These are phyloP conservation scores for Stylophora pistillata DNA, from an alignment of 64 coral and sea anemone genomes.

Conservation along the genomic window DNA sequence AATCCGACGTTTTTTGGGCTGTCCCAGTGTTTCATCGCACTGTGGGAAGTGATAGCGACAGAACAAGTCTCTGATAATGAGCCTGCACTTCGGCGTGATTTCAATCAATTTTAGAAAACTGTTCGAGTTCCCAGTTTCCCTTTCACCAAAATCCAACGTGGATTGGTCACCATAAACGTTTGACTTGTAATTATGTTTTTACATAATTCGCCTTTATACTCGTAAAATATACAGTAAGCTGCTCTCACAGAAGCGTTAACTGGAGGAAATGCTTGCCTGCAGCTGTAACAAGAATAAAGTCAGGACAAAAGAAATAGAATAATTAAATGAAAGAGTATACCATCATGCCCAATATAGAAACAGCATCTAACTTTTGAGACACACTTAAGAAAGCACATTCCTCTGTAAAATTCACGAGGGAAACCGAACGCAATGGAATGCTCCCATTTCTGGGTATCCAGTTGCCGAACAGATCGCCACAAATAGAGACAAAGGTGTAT, in stretches of 20 bases:
- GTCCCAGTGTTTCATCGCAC: background rate
- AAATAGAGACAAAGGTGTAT: too few relatives aligned
- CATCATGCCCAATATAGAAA: too few relatives aligned
- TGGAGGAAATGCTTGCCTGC: background rate
- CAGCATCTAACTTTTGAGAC: too few relatives aligned
- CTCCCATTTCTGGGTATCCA: too few relatives aligned
- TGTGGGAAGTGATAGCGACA: slow-evolving; percentile 2
- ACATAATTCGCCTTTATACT: background rate
- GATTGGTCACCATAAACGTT: background rate
- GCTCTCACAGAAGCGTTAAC: background rate
- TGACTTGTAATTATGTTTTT: background rate
- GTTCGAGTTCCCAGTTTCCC: background rate
- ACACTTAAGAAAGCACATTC: too few relatives aligned
- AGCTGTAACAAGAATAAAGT: too few relatives aligned
- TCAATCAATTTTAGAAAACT: background rate
- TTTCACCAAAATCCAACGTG: background rate
- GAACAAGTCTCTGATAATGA: background rate
- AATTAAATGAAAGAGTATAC: too few relatives aligned
- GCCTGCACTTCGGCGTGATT: background rate
- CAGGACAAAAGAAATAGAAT: too few relatives aligned
- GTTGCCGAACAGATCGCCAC: too few relatives aligned
- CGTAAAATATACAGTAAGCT: background rate
- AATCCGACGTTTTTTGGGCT: background rate
- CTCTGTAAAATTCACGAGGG: too few relatives aligned
- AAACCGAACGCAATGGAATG: too few relatives aligned